Percentiles rank a stretch among this genome's conserved stretches.
phyloP scores from a whole-genome alignment of 1,140 invertebrate species.

The Atta texana region DNA sequence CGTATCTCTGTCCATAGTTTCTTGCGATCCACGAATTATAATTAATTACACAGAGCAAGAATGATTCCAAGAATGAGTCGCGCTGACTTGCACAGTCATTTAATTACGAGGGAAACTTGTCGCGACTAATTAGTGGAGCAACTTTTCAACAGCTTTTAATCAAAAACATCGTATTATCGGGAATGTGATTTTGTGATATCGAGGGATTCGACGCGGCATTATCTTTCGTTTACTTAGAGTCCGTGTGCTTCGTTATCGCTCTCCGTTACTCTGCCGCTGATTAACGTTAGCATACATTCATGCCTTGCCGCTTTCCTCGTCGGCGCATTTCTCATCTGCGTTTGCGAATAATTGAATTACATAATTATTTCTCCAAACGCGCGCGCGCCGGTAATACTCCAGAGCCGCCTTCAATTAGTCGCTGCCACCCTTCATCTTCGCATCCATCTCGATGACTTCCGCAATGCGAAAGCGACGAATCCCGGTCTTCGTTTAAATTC shows the following conservation, averaged over 20 bases:
- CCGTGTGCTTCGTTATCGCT: constrained; percentile 49
- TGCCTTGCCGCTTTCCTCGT: constrained; percentile 41
- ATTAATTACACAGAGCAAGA: neutral
- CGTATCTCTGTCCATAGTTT: constrained; percentile 35
- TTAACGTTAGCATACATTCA: constrained; percentile 53
- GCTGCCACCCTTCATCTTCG: constrained; percentile 47
- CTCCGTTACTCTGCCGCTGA: constrained; percentile 45
- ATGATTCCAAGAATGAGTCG: constrained; percentile 3
- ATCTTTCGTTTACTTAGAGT: constrained; percentile 50
- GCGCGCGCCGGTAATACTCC: constrained; percentile 59
- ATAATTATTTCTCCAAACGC: constrained; percentile 73
- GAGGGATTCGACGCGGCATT: constrained; percentile 34
- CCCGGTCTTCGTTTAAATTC: neutral
- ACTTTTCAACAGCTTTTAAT: constrained; percentile 39
- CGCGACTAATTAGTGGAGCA: neutral
- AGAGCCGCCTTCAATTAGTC: constrained; percentile 67
- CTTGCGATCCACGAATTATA: constrained; percentile 41
- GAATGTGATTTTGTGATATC: constrained; percentile 38
- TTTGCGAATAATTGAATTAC: constrained; percentile 73
- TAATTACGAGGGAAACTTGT: constrained; percentile 8
- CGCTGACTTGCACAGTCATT: neutral
- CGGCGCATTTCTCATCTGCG: constrained; percentile 42
- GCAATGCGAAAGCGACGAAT: constrained; percentile 23
- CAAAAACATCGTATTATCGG: neutral
- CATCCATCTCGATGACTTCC: constrained; percentile 25